Evolutionary conservation across 1,140 invertebrate genomes (phyloP).

Genomic region (Penaeus chinensis): DNA sequence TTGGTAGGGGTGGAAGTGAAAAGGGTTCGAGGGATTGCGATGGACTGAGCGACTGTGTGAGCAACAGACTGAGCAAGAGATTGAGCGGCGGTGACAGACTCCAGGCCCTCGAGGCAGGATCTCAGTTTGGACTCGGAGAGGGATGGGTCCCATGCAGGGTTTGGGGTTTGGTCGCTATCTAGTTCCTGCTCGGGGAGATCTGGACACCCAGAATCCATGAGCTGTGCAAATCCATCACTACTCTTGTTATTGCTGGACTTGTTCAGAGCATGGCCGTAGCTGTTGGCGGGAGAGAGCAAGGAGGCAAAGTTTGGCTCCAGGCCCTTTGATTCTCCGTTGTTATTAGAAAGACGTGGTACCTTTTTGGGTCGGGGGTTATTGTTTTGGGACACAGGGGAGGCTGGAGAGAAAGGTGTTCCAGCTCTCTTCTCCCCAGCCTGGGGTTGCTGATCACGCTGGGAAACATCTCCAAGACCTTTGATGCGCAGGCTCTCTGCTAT

Average conservation of each 20-base stretch:
- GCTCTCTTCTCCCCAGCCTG: constrained; percentile 54
- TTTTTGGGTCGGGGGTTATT: constrained; percentile 50
- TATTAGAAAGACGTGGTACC: constrained; percentile 47
- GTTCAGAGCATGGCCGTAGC: constrained; percentile 53
- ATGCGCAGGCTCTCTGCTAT: constrained; percentile 86
- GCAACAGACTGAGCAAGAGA: constrained; percentile 51
- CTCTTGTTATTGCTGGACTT: constrained; percentile 30
- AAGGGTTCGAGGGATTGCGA: constrained; percentile 40
- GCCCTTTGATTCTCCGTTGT: constrained; percentile 45
- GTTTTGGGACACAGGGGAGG: constrained; percentile 45
- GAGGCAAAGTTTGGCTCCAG: constrained; percentile 48
- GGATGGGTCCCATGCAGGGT: constrained; percentile 40
- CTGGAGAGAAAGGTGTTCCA: constrained; percentile 51
- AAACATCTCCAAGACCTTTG: constrained; percentile 87
- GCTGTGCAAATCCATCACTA: constrained; percentile 54
- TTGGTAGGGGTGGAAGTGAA: constrained; percentile 48
- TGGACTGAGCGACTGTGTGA: constrained; percentile 42
- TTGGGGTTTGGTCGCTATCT: constrained; percentile 38
- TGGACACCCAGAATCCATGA: constrained; percentile 50
- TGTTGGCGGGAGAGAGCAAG: constrained; percentile 49
- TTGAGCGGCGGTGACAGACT: constrained; percentile 47
- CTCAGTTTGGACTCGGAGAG: constrained; percentile 49
- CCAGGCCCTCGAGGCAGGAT: constrained; percentile 50
- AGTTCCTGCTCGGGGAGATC: constrained; percentile 44
- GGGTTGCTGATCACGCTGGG: constrained; percentile 58